Evolutionary conservation across 2,888 invertebrate species (phyloP), one percentile per base, ranked within the genome.

Genomic region (Druceiella hillmani): DNA sequence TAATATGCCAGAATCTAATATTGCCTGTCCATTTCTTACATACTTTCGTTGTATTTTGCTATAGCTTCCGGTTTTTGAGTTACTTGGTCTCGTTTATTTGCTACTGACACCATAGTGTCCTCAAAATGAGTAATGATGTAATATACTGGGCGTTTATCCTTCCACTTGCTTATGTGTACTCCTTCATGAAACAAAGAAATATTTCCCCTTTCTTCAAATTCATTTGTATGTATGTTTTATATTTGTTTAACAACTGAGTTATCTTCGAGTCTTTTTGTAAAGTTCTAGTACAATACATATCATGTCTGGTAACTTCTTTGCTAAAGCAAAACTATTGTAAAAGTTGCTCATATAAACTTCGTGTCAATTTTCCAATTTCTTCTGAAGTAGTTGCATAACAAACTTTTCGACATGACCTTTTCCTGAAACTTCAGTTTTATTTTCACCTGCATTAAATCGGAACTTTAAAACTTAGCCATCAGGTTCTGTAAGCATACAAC

Each of bases 111-210:
- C 33, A 53, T 41, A 22, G 39, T 30, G 41, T 49, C 42, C 34
- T 31, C 33, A 48, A 44, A 41, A 46, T 57, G 43, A 10, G 52
- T 50, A 22, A 51, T 47, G 25, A 56, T 52, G 33, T 52, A 47
- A 17, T 44, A 10, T 9, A 57, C 54, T 12, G 54, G 52, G 30
- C 54, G 33, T 33, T 47, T 50, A 27, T 57, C 55, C 36, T 41
- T 49, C 55, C 55, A 55, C 39, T 57, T 57, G 17, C 46, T 46
- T 33, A 55, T 43, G 40, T 47, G 41, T 29, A 54, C 45, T n/a
- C 48, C 50, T 20, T 50, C 40, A 36, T 45, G 43, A n/a, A n/a
- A n/a, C n/a, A n/a, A n/a, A n/a, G n/a, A n/a, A 38, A 49, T 52
- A 4, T 34, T 35, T 30, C 33, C 33, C 33, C 50, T 43, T 38